Evolutionary conservation across 2,888 invertebrate species (phyloP), one percentile per base, ranked within the genome.

Genomic region (Crossocerus cetratus): DNA sequence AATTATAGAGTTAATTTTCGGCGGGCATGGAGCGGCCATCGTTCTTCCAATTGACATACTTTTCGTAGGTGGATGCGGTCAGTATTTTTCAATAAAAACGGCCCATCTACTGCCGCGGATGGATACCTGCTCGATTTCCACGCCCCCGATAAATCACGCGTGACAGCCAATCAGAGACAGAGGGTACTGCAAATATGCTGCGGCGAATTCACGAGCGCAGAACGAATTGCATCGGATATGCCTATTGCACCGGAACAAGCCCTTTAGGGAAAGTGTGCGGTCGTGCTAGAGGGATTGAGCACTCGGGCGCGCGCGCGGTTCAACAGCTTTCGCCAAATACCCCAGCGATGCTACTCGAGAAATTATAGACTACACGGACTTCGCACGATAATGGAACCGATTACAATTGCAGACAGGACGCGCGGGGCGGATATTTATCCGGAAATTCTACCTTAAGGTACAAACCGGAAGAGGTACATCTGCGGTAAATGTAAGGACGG

Each of bases 151-250:
- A 79, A 79, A 79, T 79, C 78, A 78, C 62, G 32, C 23, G 57
- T 55, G 76, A 66, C 76, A 65, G 66, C 73, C 76, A 75, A 76
- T 79, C 76, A 69, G 66, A 69, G 79, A 66, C 76, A 71, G 65
- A 67, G 63, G 64, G 53, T 69, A 32, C 71, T 69, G 69, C 56
- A 66, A 78, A 79, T 78, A 71, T 71, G 69, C 57, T 69, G 69
- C 54, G 32, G 20, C 62, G 72, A 69, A 45, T 49, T 67, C 65
- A 71, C 49, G 59, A 66, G 54, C 49, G 70, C 42, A 62, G 68
- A 77, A 77, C 77, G 77, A 72, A 78, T 76, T 72, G 77, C 76
- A 22, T 74, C 53, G 70, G 55, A 14, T 20, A 42, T 54, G 64
- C 63, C 56, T 45, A 32, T 32, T 32, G 16, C 18, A 42, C 58